Evolutionary conservation across 35 echinoderm and acorn worm genomes (phyloP), one percentile per base, ranked within the genome.

Genomic region (Anneissia japonica): DNA sequence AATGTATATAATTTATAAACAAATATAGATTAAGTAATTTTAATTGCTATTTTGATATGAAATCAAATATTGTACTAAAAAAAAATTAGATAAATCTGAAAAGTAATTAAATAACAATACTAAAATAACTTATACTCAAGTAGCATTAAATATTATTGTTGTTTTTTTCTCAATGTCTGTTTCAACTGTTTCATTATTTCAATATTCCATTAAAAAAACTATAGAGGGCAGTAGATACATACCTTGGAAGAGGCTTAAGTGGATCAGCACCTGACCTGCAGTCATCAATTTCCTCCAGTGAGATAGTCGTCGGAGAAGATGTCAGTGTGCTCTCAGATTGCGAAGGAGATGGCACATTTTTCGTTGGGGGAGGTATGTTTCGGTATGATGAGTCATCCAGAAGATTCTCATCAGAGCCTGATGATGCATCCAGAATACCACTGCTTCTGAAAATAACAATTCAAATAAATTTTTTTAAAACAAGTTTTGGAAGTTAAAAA

Each of bases 401-500:
- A 28, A 99, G 92, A 21, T 94, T 83, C 38, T 93, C 96, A 77
- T 99, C 96, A 5, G 96, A 99, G 26, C 89, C 96, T 5, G 93
- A 80, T 0, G 96, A 99, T 30, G 92, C 96, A 46, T 99, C 96
- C 12, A 94, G 77, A 46, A 99, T 90, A 36, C 96, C 96, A 90
- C 96, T 99, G 87, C 96, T 99, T 90, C 95, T 97, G 76, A 21
- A 83, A 86, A 35, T 31, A 80, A 82, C 79, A 31, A 82, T 31
- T 34, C 75, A 77, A 64, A 64, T 64, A 3, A 23, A 64, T 64
- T 64, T 43, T n/a, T n/a, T n/a, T n/a, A n/a, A n/a, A n/a, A n/a
- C n/a, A n/a, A n/a, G n/a, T n/a, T n/a, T n/a, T n/a, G n/a, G n/a
- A n/a, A n/a, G n/a, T n/a, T n/a, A n/a, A n/a, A n/a, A n/a, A n/a